These are phyloP conservation scores for Struthidea cinerea DNA, from an alignment of 2,113 vertebrate genomes.

Conservation along the genomic window DNA sequence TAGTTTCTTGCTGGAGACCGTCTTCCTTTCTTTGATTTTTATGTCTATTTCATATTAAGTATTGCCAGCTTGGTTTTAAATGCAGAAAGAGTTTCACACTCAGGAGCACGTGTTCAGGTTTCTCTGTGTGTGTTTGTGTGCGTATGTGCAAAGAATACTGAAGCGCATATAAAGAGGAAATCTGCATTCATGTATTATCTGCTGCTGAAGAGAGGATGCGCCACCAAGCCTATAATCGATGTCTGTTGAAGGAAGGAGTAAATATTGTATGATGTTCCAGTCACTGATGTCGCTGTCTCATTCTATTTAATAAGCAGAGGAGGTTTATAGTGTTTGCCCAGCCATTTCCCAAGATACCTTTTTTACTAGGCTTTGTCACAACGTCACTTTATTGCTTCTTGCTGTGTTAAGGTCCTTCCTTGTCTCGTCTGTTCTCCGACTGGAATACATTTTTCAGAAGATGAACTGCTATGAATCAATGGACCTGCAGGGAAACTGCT, in stretches of 20 bases:
- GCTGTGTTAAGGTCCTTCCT: not conserved
- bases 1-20: not conserved
- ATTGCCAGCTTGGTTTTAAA: not conserved
- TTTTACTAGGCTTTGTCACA: not conserved
- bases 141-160: not conserved
- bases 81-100: not conserved
- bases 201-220: not conserved
- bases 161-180: not conserved
- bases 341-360: not conserved
- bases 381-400: not conserved
- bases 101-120: not conserved
- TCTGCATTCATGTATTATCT: not conserved
- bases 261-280: not conserved
- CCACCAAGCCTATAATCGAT: not conserved
- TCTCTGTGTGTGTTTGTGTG: not conserved
- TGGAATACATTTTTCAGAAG: not conserved
- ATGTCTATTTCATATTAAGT: not conserved
- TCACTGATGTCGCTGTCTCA: not conserved
- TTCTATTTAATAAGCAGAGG: not conserved
- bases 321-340: not conserved
- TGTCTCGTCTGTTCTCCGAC: not conserved
- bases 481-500: not conserved
- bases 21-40: not conserved
- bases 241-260: conserved; percentile 1
- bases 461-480: not conserved